Evolutionary conservation across 2,113 vertebrate genomes (phyloP).

Genomic region (Fregata magnificens): DNA sequence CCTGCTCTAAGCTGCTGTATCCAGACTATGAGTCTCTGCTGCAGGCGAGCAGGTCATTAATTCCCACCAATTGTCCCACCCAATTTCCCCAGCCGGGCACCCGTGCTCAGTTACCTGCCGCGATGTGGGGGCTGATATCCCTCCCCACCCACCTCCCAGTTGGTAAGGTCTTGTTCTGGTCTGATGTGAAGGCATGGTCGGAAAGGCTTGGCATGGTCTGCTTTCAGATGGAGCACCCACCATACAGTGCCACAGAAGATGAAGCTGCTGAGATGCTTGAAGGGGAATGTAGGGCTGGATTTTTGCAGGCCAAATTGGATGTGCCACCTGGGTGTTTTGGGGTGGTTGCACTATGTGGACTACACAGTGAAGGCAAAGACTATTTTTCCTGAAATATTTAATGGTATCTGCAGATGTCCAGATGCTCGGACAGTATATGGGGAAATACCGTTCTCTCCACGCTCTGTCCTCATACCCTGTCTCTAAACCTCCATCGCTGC

Average conservation of each 20-base stretch:
- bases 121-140: fast-evolving
- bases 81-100: not conserved
- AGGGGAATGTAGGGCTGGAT: not conserved
- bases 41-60: not conserved
- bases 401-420: not conserved
- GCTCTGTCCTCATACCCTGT: not conserved
- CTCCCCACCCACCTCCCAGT: not conserved
- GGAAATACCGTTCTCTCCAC: not conserved
- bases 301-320: not conserved
- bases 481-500: not conserved
- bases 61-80: not conserved
- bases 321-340: not conserved
- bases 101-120: fast-evolving
- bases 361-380: not conserved
- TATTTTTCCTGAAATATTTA: not conserved
- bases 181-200: fast-evolving
- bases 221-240: too few relatives aligned
- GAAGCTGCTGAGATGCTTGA: not conserved
- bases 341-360: not conserved
- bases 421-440: too few relatives aligned
- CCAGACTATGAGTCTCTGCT: not conserved
- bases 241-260: fast-evolving
- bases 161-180: not conserved
- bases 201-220: not conserved
- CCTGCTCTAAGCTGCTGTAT: not conserved